Conservation (phyloP, 2,113 vertebrate species). For the Condylura cristata region DNA sequence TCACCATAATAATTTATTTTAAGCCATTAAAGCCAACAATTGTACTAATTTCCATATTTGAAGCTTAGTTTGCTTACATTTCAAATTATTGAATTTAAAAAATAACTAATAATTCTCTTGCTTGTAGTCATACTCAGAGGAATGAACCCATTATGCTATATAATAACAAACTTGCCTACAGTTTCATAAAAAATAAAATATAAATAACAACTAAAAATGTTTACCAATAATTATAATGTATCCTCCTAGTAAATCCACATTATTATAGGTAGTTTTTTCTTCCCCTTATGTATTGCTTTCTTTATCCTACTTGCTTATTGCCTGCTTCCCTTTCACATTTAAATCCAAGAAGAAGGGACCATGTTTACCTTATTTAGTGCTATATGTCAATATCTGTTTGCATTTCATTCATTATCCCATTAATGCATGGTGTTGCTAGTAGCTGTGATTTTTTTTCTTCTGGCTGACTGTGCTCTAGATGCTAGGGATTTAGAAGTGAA, state of each 20-base stretch:
- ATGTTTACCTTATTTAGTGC: neutral
- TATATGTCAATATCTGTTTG: neutral
- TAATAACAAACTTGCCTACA: neutral
- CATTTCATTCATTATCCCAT: neutral
- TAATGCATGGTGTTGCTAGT: neutral
- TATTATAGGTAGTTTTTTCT: neutral
- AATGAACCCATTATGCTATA: neutral
- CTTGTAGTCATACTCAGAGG: neutral
- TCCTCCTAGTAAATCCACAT: neutral
- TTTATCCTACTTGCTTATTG: neutral
- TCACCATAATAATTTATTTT: slow-evolving; percentile 75
- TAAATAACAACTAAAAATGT: neutral
- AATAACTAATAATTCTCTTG: slow-evolving; percentile 75
- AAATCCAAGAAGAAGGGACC: neutral
- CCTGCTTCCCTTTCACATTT: neutral
- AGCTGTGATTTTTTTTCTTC: neutral
- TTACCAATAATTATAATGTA: neutral
- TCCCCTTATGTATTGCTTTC: neutral
- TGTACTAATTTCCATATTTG: slow-evolving; percentile 70
- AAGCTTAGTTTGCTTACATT: slow-evolving; percentile 63
- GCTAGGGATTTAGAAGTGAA: neutral
- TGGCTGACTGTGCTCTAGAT: neutral
- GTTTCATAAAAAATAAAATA: neutral
- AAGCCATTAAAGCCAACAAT: slow-evolving; percentile 68
- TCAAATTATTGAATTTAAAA: slow-evolving; percentile 75